A percentile compares a stretch with the other conserved stretches of the same genome.
These are phyloP conservation scores for Orthonevra nobilis DNA, from an alignment of 2,888 invertebrate species.

Conservation along the genomic window DNA sequence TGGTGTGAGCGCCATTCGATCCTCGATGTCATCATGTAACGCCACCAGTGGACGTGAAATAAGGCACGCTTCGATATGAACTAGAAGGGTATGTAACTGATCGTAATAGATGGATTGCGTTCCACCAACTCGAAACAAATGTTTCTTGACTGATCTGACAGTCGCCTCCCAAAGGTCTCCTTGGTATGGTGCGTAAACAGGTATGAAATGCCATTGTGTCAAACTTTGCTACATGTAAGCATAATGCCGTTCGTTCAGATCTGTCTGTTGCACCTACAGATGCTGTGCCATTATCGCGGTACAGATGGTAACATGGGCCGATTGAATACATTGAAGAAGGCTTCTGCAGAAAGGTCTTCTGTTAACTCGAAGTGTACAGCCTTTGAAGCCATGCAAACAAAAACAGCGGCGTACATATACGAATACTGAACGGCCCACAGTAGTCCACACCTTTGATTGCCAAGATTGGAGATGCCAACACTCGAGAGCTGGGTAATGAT, in stretches of 20 bases:
- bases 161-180: no score
- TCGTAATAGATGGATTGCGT: conserved; percentile 26
- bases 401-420: no score
- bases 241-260: conserved; percentile 12
- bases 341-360: conserved; percentile 28
- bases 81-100: conserved; percentile 26
- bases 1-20: conserved; percentile 32
- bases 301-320: conserved; percentile 44
- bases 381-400: no score
- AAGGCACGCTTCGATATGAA: conserved; percentile 39
- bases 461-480: no score
- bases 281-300: no score
- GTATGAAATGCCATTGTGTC: conserved; percentile 37
- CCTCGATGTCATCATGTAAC: no score
- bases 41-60: conserved; percentile 43
- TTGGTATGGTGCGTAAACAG: conserved; percentile 36
- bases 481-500: no score
- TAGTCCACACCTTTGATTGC: conserved; percentile 26
- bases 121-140: conserved; percentile 29
- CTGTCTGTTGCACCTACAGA: conserved; percentile 22
- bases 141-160: conserved; percentile 35
- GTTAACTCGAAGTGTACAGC: conserved; percentile 31
- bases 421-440: no score
- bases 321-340: conserved; percentile 36
- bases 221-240: conserved; percentile 10